Conservation (phyloP, 2,888 invertebrate genomes). For the Agelastica alni region DNA sequence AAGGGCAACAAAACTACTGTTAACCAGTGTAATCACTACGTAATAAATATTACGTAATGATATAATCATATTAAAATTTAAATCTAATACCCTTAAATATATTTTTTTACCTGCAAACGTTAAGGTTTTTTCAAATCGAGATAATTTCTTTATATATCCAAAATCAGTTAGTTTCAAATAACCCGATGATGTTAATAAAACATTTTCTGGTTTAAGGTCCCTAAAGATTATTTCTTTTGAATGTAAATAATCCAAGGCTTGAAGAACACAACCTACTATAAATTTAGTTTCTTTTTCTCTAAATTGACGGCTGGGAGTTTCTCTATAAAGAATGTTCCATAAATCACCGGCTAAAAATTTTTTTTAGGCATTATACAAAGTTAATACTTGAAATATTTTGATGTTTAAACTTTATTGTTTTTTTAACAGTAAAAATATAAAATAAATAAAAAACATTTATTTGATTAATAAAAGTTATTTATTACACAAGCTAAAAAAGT, state of each 20-base stretch:
- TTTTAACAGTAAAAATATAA: too few species aligned
- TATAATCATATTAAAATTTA: not conserved
- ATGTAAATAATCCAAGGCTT: slow-evolving; percentile 88
- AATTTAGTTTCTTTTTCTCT: slow-evolving; percentile 77
- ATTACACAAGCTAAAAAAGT: too few species aligned
- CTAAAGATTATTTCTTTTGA: slow-evolving; percentile 78
- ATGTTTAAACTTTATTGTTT: too few species aligned
- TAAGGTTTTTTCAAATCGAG: slow-evolving; percentile 79
- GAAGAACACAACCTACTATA: slow-evolving; percentile 84
- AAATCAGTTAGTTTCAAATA: slow-evolving; percentile 92
- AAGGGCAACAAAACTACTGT: too few species aligned
- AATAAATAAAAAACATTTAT: too few species aligned
- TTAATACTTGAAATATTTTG: too few species aligned
- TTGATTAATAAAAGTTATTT: too few species aligned
- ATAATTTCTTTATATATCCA: slow-evolving; percentile 85
- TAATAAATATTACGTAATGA: not conserved
- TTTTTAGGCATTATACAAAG: too few species aligned
- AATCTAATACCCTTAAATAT: not conserved
- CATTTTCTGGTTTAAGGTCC: slow-evolving; percentile 92
- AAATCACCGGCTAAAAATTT: slow-evolving; percentile 73
- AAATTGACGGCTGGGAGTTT: slow-evolving; percentile 69
- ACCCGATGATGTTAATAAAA: slow-evolving; percentile 80
- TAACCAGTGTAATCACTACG: too few species aligned
- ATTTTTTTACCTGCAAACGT: slow-evolving; percentile 71
- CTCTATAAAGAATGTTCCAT: slow-evolving; percentile 87